phyloP scores from a whole-genome alignment of 2,888 invertebrate species.

The Cryptophagus acutangulus region DNA sequence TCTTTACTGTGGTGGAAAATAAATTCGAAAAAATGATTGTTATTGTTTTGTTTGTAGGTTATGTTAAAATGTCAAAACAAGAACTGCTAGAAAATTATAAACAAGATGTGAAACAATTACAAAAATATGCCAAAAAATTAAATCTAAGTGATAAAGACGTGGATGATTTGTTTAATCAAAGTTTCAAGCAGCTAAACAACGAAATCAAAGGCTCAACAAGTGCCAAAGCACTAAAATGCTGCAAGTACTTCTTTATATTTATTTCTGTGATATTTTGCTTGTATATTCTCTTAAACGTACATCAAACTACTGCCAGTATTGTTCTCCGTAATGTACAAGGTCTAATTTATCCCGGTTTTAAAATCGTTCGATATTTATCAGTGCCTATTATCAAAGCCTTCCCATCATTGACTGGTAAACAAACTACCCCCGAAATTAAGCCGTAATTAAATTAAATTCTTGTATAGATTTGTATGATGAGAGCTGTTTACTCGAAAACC shows the following conservation, averaged over 20 bases:
- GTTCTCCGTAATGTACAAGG: constrained; percentile 71
- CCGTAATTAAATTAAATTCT: constrained; percentile 14
- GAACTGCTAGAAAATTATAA: constrained; percentile 52
- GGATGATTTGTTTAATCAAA: constrained; percentile 55
- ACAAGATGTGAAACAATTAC: constrained; percentile 55
- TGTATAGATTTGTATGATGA: constrained; percentile 78
- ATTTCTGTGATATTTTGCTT: constrained; percentile 43
- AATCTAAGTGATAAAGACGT: constrained; percentile 62
- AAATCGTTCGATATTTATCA: constrained; percentile 64
- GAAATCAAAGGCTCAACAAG: constrained; percentile 31
- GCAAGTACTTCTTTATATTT: constrained; percentile 21
- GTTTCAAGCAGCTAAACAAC: constrained; percentile 49
- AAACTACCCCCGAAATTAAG: background rate
- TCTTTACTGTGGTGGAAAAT: too few relatives aligned
- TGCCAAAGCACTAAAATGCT: constrained; percentile 18
- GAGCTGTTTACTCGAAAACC: constrained; percentile 77
- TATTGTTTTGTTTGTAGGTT: constrained; percentile 21
- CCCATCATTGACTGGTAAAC: constrained; percentile 67
- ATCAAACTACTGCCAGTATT: constrained; percentile 61
- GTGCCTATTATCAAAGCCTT: constrained; percentile 72
- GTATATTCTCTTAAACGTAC: constrained; percentile 51
- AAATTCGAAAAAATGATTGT: too few relatives aligned
- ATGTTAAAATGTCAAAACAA: constrained; percentile 37
- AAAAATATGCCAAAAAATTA: constrained; percentile 54
- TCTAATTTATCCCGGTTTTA: constrained; percentile 75